Evolutionary conservation across 2,888 invertebrate genomes (phyloP), one percentile per base, ranked within the genome.

Genomic region (Synanthedon vespiformis): DNA sequence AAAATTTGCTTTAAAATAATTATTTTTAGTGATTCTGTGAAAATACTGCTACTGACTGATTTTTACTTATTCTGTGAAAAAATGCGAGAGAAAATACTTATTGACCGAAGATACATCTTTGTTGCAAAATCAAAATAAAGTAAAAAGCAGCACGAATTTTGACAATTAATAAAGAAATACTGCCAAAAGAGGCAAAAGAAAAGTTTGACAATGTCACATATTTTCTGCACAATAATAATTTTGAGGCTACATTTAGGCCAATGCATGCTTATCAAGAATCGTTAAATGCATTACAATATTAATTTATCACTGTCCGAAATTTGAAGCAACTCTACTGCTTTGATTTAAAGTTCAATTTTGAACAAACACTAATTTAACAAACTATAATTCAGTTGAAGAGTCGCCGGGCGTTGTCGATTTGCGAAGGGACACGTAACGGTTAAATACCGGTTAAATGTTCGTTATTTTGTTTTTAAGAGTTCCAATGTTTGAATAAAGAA

Each of bases 381-480:
- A 44, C 6, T 1, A 44, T 22, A 58, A 55, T 58, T 56, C 57
- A 57, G 61, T 65, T 57, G 56, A 62, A 60, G 54, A 54, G 54
- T 58, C 55, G 58, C 61, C 56, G 56, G 56, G 57, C 58, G 69
- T 60, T 73, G 70, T 74, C 73, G 65, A 78, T 78, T 77, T 67
- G 64, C 74, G 64, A 82, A 80, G 80, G 83, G 78, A 79, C 77
- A 70, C 68, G 70, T 76, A 83, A 80, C 84, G 71, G 83, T 75
- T 68, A 65, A 68, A 67, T 80, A 81, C 79, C 83, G 74, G 83
- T 79, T 67, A 69, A 34, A 74, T 71, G 53, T 53, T 55, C 57
- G 55, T 53, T 55, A 55, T 54, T 57, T 55, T 53, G 55, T 55
- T 57, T 51, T 57, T 54, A 55, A 51, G 50, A 10, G 34, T 34